phyloP scores from a whole-genome alignment of 2,888 invertebrate species.

The Thymelicus sylvestris region DNA sequence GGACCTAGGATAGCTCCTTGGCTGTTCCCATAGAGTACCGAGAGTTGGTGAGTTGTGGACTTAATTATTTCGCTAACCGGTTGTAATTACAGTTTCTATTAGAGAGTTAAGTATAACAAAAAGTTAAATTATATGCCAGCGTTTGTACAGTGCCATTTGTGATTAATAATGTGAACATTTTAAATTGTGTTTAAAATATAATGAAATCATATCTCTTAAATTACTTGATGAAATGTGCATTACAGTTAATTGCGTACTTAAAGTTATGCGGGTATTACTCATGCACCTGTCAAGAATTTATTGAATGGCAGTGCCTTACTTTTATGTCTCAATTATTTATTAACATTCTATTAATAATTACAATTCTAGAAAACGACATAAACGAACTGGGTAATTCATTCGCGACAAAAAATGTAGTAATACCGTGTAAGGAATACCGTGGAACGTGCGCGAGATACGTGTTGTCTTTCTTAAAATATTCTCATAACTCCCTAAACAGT shows the following conservation, averaged over 20 bases:
- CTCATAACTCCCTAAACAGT: too few species aligned
- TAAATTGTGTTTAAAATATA: conserved; percentile 35
- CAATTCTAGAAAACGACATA: conserved; percentile 41
- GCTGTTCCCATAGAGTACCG: conserved; percentile 4
- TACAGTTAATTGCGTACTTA: conserved; percentile 33
- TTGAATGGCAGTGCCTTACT: conserved; percentile 42
- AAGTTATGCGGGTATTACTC: conserved; percentile 36
- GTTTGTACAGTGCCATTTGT: conserved; percentile 23
- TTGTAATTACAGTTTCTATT: conserved; percentile 30
- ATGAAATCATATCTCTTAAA: conserved; percentile 37
- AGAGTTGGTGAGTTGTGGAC: conserved; percentile 41
- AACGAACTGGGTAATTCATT: conserved; percentile 41
- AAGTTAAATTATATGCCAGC: conserved; percentile 29
- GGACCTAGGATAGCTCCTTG: conserved; percentile 49
- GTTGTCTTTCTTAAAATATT: too few species aligned
- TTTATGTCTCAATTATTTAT: conserved; percentile 48
- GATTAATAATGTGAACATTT: conserved; percentile 26
- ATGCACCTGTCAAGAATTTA: conserved; percentile 44
- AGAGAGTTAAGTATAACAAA: conserved; percentile 25
- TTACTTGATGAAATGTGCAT: conserved; percentile 35
- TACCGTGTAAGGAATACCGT: too few species aligned
- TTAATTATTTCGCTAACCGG: conserved; percentile 22
- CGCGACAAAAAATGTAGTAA: conserved; percentile 31
- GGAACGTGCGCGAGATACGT: too few species aligned
- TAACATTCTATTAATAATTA: conserved; percentile 42